These are phyloP conservation scores for Agrochola litura DNA, from an alignment of 2,888 invertebrate genomes.

Conservation along the genomic window DNA sequence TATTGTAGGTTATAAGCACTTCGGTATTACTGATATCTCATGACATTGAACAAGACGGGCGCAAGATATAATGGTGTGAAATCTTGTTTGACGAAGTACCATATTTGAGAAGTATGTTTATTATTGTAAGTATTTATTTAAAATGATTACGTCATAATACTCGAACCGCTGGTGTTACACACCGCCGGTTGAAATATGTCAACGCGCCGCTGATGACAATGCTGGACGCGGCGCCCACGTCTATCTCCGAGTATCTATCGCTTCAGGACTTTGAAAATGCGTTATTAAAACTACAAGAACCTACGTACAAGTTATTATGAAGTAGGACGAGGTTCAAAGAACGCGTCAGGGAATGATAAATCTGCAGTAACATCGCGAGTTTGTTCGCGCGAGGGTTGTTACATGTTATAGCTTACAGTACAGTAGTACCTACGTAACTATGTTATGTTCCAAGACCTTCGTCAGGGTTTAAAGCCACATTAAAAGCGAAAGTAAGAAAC, in stretches of 20 bases:
- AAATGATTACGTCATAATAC: background rate
- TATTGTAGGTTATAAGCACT: background rate
- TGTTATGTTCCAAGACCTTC: conserved; percentile 25
- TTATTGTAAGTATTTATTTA: background rate
- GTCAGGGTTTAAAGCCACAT: conserved; percentile 43
- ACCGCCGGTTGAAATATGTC: background rate
- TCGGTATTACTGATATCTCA: background rate
- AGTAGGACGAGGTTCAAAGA: conserved; percentile 5
- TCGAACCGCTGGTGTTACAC: background rate
- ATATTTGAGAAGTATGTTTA: background rate
- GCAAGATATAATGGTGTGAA: background rate
- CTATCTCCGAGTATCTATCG: background rate
- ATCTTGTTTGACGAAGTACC: background rate
- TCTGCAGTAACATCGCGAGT: conserved; percentile 8
- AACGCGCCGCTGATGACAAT: background rate
- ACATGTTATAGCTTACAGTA: background rate
- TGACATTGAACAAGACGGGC: background rate
- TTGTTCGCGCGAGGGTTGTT: conserved; percentile 16
- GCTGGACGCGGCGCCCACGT: background rate
- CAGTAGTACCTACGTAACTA: background rate
- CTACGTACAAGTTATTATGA: background rate
- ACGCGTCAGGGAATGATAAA: background rate
- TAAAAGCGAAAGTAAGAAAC: conserved; percentile 65
- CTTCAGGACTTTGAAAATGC: background rate
- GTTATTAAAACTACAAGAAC: conserved; percentile 15